Percentiles rank a stretch among this genome's conserved stretches.
Evolutionary conservation across 2,888 invertebrate genomes (phyloP).

Genomic region (Heliconius erato): DNA sequence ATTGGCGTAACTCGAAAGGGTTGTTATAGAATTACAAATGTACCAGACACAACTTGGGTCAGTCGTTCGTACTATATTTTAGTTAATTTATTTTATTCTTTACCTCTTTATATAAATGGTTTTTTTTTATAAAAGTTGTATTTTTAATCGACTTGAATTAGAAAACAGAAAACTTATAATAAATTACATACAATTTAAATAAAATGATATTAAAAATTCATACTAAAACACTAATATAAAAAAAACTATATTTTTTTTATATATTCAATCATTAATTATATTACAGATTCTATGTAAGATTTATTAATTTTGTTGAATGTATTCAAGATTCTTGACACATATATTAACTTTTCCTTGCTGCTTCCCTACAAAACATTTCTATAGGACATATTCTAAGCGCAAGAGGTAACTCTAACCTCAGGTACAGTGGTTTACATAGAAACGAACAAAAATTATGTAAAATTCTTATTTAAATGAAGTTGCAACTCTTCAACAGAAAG

Average conservation of each 20-base stretch:
- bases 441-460: not conserved
- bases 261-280: not conserved
- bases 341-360: not conserved
- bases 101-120: too few relatives aligned
- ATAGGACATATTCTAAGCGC: too few relatives aligned
- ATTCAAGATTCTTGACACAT: not conserved
- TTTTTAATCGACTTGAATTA: too few relatives aligned
- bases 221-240: not conserved
- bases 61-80: too few relatives aligned
- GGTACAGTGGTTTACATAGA: too few relatives aligned
- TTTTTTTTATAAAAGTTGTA: too few relatives aligned
- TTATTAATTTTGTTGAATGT: not conserved
- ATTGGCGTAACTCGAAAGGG: constrained; percentile 81
- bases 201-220: not conserved
- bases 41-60: constrained; percentile 54
- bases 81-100: too few relatives aligned
- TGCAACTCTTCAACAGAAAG: constrained; percentile 57
- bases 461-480: not conserved
- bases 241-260: not conserved
- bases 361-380: not conserved
- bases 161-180: too few relatives aligned
- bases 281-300: not conserved
- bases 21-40: constrained; percentile 62
- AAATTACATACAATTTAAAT: not conserved
- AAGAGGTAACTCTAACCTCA: too few relatives aligned